Evolutionary conservation across 1,140 invertebrate species (phyloP), one percentile per base, ranked within the genome.

Genomic region (Oncopodura yosiiana): DNA sequence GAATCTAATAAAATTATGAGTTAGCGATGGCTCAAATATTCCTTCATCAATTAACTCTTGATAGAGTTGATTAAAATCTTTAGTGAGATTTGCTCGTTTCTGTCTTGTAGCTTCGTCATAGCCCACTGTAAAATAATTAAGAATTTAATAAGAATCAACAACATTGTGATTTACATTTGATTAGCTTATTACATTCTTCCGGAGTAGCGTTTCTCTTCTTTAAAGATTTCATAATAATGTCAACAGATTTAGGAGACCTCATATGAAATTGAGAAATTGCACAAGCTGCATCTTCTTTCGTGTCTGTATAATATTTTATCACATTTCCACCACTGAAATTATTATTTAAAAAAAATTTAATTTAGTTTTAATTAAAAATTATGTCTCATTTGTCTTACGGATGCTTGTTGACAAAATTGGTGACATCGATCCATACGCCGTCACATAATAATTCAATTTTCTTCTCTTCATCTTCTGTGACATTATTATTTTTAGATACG

Each of bases 261-360:
- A 32, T 29, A 34, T 56, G 53, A 39, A 56, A 56, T 18, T 56
- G 53, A 24, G 49, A 38, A 49, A 56, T 56, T 18, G 53, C 45
- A 32, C 34, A 27, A 2, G 46, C 32, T 0, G 53, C 53, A 36
- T 56, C 45, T 49, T 56, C 53, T 2, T 38, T 46, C 2, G 30
- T 56, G 16, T 49, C 44, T 14, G 39, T 43, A 29, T 49, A 56
- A 43, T 19, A 56, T 3, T 49, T 27, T n/a, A 56, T 56, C 11
- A 49, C 30, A 4, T 19, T 38, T 16, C 53, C 53, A 24, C 53
- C 53, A 26, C n/a, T n/a, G n/a, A n/a, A n/a, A n/a, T n/a, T n/a
- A n/a, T n/a, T n/a, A n/a, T n/a, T n/a, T n/a, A n/a, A n/a, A n/a
- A n/a, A n/a, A n/a, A n/a, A n/a, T n/a, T n/a, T n/a, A n/a, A n/a